Percentiles rank a stretch among this genome's conserved stretches.
phyloP scores from a whole-genome alignment of 1,140 invertebrate genomes.

The Lepidurus couesii region DNA sequence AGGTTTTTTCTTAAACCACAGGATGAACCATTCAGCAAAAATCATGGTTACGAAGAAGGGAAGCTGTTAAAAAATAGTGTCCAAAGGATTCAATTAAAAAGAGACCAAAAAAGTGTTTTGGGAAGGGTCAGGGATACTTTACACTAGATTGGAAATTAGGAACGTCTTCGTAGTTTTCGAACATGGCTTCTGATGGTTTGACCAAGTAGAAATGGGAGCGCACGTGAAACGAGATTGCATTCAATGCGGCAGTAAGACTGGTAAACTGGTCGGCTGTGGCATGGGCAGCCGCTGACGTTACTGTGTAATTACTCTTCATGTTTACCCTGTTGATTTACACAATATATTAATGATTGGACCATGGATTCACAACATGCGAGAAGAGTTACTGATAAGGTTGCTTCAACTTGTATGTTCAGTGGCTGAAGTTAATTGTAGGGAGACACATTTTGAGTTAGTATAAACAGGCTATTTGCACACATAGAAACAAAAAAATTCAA shows the following conservation, averaged over 20 bases:
- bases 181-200: neutral
- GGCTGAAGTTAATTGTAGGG: too few species aligned
- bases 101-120: neutral
- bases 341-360: too few species aligned
- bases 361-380: too few species aligned
- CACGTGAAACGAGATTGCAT: neutral
- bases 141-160: neutral
- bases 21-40: neutral
- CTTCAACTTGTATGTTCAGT: too few species aligned
- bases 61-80: neutral
- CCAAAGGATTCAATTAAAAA: neutral
- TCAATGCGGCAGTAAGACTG: neutral
- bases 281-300: too few species aligned
- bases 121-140: neutral
- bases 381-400: too few species aligned
- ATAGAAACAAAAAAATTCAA: too few species aligned
- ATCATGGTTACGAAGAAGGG: neutral
- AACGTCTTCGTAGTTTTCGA: neutral
- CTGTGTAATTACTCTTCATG: too few species aligned
- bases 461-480: too few species aligned
- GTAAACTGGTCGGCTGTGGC: too few species aligned
- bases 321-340: too few species aligned
- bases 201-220: conserved; percentile 1
- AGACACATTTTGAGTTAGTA: too few species aligned
- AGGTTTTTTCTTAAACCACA: neutral